Evolutionary conservation across 2,888 invertebrate genomes (phyloP).

Genomic region (Macrophya annulata): DNA sequence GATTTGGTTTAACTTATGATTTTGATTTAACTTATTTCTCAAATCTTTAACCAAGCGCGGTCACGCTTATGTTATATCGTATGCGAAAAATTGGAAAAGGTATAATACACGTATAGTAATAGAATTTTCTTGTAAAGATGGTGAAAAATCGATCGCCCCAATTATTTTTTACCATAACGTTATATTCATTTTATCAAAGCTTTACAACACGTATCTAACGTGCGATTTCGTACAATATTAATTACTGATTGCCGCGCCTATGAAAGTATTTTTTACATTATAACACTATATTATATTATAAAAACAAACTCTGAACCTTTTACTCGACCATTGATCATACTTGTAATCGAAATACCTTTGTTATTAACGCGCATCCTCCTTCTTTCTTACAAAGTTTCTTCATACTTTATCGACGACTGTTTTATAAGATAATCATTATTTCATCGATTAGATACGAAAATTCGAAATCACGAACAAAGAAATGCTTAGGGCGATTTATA

Average conservation of each 20-base stretch:
- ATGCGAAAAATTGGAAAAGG: not conserved
- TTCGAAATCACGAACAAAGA: not conserved
- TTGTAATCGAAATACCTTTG: not conserved
- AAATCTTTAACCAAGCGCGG: not conserved
- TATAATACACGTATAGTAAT: not conserved
- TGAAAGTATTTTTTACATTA: slow-evolving; percentile 1
- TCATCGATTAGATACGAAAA: not conserved
- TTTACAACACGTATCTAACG: slow-evolving; percentile 2
- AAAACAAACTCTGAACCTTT: not conserved
- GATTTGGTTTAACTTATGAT: not conserved
- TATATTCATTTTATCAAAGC: not conserved
- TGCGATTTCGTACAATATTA: not conserved
- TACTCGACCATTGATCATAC: not conserved
- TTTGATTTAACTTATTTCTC: not conserved
- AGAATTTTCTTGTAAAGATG: not conserved
- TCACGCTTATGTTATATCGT: not conserved
- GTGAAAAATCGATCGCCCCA: not conserved
- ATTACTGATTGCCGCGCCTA: slow-evolving; percentile 7
- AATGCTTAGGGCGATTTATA: not conserved
- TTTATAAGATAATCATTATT: not conserved
- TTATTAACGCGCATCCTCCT: not conserved
- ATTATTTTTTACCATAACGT: not conserved
- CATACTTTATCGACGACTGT: not conserved
- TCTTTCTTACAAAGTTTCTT: not conserved
- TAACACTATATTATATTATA: not conserved